Conservation (phyloP, 1,140 invertebrate species). For the Pseudomyrmex concolor region DNA sequence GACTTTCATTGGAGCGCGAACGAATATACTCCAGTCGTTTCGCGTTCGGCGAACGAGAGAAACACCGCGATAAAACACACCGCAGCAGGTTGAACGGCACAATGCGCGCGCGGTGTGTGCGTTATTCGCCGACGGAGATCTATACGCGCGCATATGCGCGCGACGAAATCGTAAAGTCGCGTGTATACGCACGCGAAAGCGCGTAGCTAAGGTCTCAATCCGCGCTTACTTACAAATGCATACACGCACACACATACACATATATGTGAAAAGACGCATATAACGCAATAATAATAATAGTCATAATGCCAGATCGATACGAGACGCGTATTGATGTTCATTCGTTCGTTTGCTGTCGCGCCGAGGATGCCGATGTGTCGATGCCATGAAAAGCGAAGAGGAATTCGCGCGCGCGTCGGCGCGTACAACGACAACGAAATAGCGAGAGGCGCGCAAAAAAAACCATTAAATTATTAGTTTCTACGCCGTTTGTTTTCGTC, state of each 20-base stretch:
- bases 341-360: slow-evolving; percentile 65
- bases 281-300: slow-evolving; percentile 77
- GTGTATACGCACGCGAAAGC: background rate
- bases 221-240: background rate
- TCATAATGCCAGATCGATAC: slow-evolving; percentile 81
- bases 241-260: background rate
- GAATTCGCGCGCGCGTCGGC: slow-evolving; percentile 59
- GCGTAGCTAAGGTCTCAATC: slow-evolving; percentile 42
- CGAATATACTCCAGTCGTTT: too few species aligned
- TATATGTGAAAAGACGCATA: slow-evolving; percentile 67
- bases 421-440: background rate
- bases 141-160: background rate
- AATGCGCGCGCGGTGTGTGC: slow-evolving; percentile 9
- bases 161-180: slow-evolving; percentile 43
- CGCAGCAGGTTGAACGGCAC: slow-evolving; percentile 34
- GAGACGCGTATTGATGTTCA: slow-evolving; percentile 68
- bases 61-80: background rate
- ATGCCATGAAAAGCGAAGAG: slow-evolving; percentile 69
- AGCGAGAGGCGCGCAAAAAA: slow-evolving; percentile 22
- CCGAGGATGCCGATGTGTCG: slow-evolving; percentile 34
- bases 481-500: background rate
- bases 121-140: slow-evolving; percentile 17
- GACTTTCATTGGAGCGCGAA: too few species aligned
- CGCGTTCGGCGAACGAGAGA: background rate
- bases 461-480: slow-evolving; percentile 48